A percentile compares a stretch with the other conserved stretches of the same genome.
phyloP scores from a whole-genome alignment of 1,140 invertebrate species.

The Drosophila insularis region DNA sequence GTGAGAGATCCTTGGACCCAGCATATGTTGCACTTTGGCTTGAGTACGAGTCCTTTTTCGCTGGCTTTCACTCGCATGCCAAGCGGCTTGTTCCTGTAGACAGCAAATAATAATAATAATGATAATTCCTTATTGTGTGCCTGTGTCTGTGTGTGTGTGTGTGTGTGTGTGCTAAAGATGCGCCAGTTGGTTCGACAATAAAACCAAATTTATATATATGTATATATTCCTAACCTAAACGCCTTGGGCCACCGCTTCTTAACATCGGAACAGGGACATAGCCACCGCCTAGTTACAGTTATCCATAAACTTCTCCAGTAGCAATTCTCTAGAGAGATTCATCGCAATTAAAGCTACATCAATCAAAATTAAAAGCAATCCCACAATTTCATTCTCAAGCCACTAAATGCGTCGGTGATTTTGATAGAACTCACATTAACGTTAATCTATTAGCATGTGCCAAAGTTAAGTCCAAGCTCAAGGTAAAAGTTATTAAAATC shows the following conservation, averaged over 20 bases:
- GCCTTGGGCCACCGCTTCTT: constrained; percentile 9
- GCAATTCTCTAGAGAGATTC: constrained; percentile 14
- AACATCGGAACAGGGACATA: not conserved
- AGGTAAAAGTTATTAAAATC: constrained; percentile 66
- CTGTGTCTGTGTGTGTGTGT: constrained; percentile 5
- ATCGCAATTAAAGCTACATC: constrained; percentile 57
- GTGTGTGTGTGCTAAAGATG: constrained; percentile 27
- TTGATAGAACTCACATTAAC: constrained; percentile 1
- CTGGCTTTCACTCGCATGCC: constrained; percentile 76
- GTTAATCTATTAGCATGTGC: constrained; percentile 30
- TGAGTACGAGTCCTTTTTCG: constrained; percentile 53
- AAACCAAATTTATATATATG: constrained; percentile 16
- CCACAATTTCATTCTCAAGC: constrained; percentile 40
- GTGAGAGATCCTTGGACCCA: constrained; percentile 51
- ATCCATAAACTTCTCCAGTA: constrained; percentile 41
- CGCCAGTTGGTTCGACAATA: constrained; percentile 60
- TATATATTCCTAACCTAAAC: not conserved
- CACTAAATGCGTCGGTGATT: constrained; percentile 23
- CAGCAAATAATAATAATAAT: constrained; percentile 64
- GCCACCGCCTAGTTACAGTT: constrained; percentile 34
- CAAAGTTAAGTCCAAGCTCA: constrained; percentile 25
- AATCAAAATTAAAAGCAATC: constrained; percentile 69
- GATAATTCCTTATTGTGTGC: constrained; percentile 71
- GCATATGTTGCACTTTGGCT: constrained; percentile 70
- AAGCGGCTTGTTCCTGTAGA: constrained; percentile 55